Conservation (phyloP, 2,888 invertebrate species). For the Marronus borbonicus region DNA sequence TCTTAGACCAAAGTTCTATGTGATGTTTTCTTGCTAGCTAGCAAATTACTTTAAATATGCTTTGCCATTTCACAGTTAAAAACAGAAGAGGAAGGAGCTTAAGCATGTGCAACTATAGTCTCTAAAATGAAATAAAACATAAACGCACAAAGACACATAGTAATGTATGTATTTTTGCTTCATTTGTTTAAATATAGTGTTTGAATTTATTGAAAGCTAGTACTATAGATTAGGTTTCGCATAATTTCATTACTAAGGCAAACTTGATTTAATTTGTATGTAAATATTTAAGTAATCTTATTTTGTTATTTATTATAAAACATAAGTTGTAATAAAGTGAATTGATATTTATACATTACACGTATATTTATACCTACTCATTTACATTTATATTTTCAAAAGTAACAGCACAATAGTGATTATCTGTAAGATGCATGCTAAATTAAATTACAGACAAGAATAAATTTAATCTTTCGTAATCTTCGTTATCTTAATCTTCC, state of each 20-base stretch:
- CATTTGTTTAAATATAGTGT: conserved; percentile 8
- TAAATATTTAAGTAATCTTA: conserved; percentile 3
- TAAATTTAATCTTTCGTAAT: no score
- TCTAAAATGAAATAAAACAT: conserved; percentile 20
- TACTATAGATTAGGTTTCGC: conserved; percentile 5
- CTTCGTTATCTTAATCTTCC: no score
- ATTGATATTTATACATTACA: not conserved
- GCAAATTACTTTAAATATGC: conserved; percentile 54
- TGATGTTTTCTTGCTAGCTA: conserved; percentile 58
- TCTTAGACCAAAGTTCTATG: conserved; percentile 65
- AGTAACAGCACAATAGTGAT: no score
- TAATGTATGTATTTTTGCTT: conserved; percentile 19
- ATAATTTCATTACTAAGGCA: not conserved
- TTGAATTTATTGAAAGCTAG: not conserved
- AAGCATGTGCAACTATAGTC: conserved; percentile 44
- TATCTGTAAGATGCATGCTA: no score
- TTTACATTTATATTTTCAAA: no score
- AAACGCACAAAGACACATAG: conserved; percentile 36
- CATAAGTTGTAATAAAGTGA: conserved; percentile 17
- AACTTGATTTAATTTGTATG: not conserved
- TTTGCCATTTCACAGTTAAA: conserved; percentile 55
- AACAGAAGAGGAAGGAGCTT: conserved; percentile 54
- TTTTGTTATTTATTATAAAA: conserved; percentile 29
- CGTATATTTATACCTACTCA: not conserved
- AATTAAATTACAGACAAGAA: no score